These are phyloP conservation scores for Myrmecophaga tridactyla DNA, from an alignment of 2,113 vertebrate genomes.

Conservation along the genomic window DNA sequence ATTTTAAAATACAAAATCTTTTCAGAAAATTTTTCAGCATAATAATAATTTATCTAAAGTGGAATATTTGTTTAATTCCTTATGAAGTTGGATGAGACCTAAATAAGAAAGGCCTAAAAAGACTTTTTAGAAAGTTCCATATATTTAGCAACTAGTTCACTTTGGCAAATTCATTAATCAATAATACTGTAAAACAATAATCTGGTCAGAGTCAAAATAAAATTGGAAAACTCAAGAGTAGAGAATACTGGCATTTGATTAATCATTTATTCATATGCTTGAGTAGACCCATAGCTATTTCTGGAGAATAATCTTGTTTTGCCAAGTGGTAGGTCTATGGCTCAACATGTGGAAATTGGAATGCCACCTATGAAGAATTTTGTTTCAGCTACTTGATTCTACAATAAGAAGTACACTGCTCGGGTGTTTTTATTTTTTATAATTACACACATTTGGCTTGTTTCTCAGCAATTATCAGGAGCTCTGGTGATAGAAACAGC, in stretches of 20 bases:
- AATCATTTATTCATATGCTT: not conserved
- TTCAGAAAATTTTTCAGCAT: slow-evolving; percentile 18
- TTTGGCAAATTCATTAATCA: not conserved
- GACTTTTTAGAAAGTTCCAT: not conserved
- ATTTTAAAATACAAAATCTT: slow-evolving; percentile 33
- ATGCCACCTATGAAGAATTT: not conserved
- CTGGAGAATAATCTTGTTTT: slow-evolving; percentile 5
- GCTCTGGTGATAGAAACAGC: not conserved
- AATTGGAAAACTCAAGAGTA: not conserved
- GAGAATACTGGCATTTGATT: not conserved
- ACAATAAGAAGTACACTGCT: not conserved
- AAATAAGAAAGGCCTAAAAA: not conserved
- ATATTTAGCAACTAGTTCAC: not conserved
- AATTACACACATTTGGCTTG: not conserved
- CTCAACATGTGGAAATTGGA: not conserved
- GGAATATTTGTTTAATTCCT: slow-evolving; percentile 33
- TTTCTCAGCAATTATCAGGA: not conserved
- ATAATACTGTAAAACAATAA: not conserved
- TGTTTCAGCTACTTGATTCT: not conserved
- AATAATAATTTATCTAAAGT: slow-evolving; percentile 32
- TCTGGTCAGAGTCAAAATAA: not conserved
- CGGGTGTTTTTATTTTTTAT: not conserved
- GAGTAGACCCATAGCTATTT: not conserved
- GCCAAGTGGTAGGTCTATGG: not conserved
- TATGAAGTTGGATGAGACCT: not conserved